phyloP scores from a whole-genome alignment of 2,888 invertebrate genomes.

The Dicyrtoma fusca region DNA sequence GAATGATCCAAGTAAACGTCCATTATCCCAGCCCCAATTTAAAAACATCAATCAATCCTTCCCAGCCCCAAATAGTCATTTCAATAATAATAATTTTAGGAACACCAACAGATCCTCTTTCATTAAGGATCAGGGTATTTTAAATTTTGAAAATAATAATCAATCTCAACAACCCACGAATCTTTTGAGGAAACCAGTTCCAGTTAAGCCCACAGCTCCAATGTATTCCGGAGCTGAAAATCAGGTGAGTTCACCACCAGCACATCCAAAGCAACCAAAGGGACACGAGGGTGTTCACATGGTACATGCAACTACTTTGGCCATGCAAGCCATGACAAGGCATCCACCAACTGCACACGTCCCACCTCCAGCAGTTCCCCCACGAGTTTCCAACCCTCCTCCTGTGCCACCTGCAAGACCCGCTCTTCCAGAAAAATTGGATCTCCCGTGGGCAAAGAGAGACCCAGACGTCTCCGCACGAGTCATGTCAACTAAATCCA shows the following conservation, averaged over 20 bases:
- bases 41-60: constrained; percentile 4
- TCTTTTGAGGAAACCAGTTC: constrained; percentile 37
- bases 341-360: constrained; percentile 4
- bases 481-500: constrained; percentile 45
- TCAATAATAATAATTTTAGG: constrained; percentile 19
- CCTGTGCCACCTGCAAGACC: constrained; percentile 34
- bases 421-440: constrained; percentile 44
- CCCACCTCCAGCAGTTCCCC: constrained; percentile 11
- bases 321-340: constrained; percentile 53
- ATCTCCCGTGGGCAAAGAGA: constrained; percentile 50
- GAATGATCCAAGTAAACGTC: not conserved
- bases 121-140: constrained; percentile 10
- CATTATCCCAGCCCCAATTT: not conserved
- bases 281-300: constrained; percentile 54
- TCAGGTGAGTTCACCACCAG: constrained; percentile 15
- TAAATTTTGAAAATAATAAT: constrained; percentile 9
- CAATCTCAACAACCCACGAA: constrained; percentile 21
- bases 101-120: constrained; percentile 8
- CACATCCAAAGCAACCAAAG: not conserved
- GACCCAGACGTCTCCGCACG: constrained; percentile 41
- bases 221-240: constrained; percentile 2
- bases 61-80: not conserved
- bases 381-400: constrained; percentile 27
- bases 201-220: constrained; percentile 35
- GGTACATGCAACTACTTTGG: constrained; percentile 55